Evolutionary conservation across 2,888 invertebrate species (phyloP).

Genomic region (Ferdinandea cuprea): DNA sequence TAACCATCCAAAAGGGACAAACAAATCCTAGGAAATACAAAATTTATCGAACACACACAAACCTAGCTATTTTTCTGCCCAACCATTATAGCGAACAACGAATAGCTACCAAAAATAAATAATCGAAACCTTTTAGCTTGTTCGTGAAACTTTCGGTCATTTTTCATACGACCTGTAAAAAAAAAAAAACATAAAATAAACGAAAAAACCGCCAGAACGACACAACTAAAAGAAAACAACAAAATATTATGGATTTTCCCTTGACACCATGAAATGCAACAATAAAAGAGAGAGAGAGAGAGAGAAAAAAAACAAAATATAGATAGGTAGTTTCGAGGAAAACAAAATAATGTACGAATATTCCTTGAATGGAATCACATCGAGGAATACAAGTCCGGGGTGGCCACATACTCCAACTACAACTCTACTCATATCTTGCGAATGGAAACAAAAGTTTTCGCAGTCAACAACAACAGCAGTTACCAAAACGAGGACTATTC

Average conservation of each 20-base stretch:
- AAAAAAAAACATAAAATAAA: constrained; percentile 44
- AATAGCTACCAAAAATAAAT: constrained; percentile 67
- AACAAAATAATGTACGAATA: constrained; percentile 26
- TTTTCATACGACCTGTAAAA: constrained; percentile 71
- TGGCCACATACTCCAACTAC: constrained; percentile 1
- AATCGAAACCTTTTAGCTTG: constrained; percentile 74
- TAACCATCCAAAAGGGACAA: constrained; percentile 40
- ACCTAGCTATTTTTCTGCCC: neutral
- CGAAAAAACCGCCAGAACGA: constrained; percentile 34
- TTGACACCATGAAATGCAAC: constrained; percentile 57
- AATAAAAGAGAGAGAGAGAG: constrained; percentile 41
- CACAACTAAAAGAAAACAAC: neutral
- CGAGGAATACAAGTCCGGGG: constrained; percentile 19
- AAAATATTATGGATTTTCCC: constrained; percentile 33
- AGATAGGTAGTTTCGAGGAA: neutral
- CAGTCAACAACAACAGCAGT: constrained; percentile 31
- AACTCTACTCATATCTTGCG: constrained; percentile 20
- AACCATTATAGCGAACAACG: constrained; percentile 14
- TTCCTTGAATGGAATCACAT: constrained; percentile 44
- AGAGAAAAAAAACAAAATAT: constrained; percentile 17
- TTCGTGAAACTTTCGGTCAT: constrained; percentile 63
- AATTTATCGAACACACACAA: constrained; percentile 11
- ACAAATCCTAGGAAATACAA: constrained; percentile 16
- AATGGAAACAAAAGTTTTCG: constrained; percentile 57
- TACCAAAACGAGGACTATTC: too few species aligned